Base-by-base conservation (phyloP, 2,113 vertebrate genomes). In the Cromileptes altivelis region DNA sequence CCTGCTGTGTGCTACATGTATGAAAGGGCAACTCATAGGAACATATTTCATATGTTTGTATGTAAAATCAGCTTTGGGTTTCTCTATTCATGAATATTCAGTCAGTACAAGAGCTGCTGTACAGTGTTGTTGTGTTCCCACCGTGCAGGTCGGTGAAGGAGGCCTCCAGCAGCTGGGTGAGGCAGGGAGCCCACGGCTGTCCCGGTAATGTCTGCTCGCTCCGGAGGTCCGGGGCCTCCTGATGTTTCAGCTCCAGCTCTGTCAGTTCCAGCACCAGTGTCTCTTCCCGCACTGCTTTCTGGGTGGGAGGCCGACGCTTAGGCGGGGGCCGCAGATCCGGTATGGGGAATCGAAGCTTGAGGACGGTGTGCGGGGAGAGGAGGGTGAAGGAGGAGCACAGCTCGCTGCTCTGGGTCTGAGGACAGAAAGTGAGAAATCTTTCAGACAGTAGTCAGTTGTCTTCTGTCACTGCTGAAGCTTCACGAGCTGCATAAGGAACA, bases 61-160 rank as follows among this genome's bases (percentile, higher is more conserved):
- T 27, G 27, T 33, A 33, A 33, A 33, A 33, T 33, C 4, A 33
- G 27, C 27, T 27, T 27, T 33, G 4, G 12, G 27, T 11, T 75
- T 1, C 21, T 47, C 15, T 23, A 47, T 30, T 61, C 19, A 58
- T 57, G 15, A 47, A 19, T 50, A 37, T 42, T 23, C 33, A 33
- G 53, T 68, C 18, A 58, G 45, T 27, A 9, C 6, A 13, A 17
- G 18, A 4, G 25, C 23, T 73, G n/a, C 9, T 45, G 42, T 45
- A 45, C 9, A 12, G 47, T 49, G 47, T 49, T 37, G 47, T 30
- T 57, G 57, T 17, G 30, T 70, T 78, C 69, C 65, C 91, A 98
- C 97, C 97, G 0, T 98, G 97, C n/a, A 98, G 77, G 85, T 98
- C 96, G 0, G 89, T 95, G 74, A 96, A 98, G 85, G 94, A 94